Evolutionary conservation across 2,888 invertebrate species (phyloP).

Genomic region (Lepidochrysops patricia): DNA sequence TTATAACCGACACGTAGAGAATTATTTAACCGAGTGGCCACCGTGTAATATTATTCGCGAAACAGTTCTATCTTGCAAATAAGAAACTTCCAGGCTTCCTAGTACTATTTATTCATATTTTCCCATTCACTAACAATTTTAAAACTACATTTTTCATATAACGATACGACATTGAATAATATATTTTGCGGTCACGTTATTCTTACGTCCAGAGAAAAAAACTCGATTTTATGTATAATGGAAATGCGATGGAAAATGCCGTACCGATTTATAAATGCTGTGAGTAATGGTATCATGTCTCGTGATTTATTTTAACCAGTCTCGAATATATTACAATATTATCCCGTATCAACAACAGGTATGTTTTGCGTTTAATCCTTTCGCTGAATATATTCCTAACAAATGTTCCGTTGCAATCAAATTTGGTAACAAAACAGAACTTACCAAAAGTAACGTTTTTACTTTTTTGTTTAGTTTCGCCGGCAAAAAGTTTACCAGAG

Average conservation of each 20-base stretch:
- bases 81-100: too few relatives aligned
- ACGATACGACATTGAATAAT: conserved; percentile 17
- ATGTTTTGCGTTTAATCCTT: background rate
- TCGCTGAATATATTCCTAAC: background rate
- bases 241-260: conserved; percentile 35
- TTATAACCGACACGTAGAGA: too few relatives aligned
- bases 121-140: too few relatives aligned
- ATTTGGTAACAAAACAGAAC: too few relatives aligned
- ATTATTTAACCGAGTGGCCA: too few relatives aligned
- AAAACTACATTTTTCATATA: too few relatives aligned
- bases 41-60: too few relatives aligned
- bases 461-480: too few relatives aligned
- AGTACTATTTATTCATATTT: too few relatives aligned
- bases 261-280: conserved; percentile 40
- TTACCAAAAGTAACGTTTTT: too few relatives aligned
- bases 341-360: background rate
- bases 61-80: too few relatives aligned
- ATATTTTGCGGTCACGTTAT: conserved; percentile 22
- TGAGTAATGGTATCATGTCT: conserved; percentile 52
- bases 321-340: conserved; percentile 1
- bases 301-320: conserved; percentile 24
- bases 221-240: conserved; percentile 34
- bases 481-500: too few relatives aligned
- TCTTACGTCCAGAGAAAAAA: conserved; percentile 18
- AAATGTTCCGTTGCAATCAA: background rate